phyloP scores from a whole-genome alignment of 2,888 invertebrate genomes.

The Coleophora flavipennella region DNA sequence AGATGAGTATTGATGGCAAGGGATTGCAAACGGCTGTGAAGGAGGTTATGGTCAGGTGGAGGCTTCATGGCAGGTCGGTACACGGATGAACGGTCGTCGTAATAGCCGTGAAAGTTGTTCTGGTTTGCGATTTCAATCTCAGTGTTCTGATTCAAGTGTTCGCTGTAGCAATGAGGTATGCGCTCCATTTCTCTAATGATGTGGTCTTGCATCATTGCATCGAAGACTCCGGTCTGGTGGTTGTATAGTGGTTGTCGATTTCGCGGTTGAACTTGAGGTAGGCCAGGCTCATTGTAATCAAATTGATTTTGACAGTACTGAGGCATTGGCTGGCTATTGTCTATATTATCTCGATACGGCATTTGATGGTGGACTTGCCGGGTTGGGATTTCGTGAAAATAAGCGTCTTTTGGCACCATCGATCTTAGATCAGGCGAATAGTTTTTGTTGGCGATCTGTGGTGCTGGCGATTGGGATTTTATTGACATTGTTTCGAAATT shows the following conservation, averaged over 20 bases:
- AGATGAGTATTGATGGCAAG: slow-evolving; percentile 64
- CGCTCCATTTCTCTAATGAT: slow-evolving; percentile 64
- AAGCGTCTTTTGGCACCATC: slow-evolving; percentile 74
- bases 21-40: slow-evolving; percentile 61
- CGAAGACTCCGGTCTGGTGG: slow-evolving; percentile 59
- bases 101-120: slow-evolving; percentile 58
- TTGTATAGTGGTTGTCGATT: slow-evolving; percentile 59
- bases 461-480: slow-evolving; percentile 55
- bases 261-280: slow-evolving; percentile 46
- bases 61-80: slow-evolving; percentile 45
- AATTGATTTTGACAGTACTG: slow-evolving; percentile 41
- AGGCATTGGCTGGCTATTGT: slow-evolving; percentile 37
- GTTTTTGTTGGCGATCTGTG: slow-evolving; percentile 28
- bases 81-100: slow-evolving; percentile 48
- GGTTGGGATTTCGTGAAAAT: slow-evolving; percentile 74
- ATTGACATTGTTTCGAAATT: slow-evolving; percentile 71
- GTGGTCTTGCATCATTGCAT: slow-evolving; percentile 69
- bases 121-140: slow-evolving; percentile 64
- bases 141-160: slow-evolving; percentile 58
- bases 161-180: slow-evolving; percentile 65
- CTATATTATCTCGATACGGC: slow-evolving; percentile 43
- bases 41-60: slow-evolving; percentile 50
- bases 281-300: slow-evolving; percentile 46
- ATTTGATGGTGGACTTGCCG: slow-evolving; percentile 45
- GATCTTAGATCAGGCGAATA: slow-evolving; percentile 38